phyloP scores from a whole-genome alignment of 2,113 vertebrate genomes.

The Anhinga anhinga region DNA sequence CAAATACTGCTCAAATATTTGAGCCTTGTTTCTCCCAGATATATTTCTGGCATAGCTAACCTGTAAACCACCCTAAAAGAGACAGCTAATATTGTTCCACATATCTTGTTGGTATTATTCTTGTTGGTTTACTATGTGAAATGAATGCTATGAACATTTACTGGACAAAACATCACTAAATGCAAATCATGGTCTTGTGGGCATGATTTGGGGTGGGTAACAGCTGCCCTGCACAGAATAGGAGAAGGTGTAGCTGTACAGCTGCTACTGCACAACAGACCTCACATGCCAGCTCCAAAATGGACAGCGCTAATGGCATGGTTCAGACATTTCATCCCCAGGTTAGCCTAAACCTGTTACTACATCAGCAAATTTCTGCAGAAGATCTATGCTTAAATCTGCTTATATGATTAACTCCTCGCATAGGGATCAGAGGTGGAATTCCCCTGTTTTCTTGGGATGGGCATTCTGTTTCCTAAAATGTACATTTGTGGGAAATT shows the following conservation, averaged over 20 bases:
- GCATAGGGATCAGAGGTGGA: not conserved
- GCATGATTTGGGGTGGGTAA: not conserved
- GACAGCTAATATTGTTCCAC: not conserved
- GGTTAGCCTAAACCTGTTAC: not conserved
- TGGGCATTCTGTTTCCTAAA: not conserved
- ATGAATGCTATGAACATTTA: not conserved
- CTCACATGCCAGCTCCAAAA: not conserved
- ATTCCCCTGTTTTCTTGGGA: not conserved
- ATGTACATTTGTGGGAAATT: not conserved
- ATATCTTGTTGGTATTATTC: not conserved
- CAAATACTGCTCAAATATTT: not conserved
- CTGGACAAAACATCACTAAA: not conserved
- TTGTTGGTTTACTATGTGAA: not conserved
- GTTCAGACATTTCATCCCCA: not conserved
- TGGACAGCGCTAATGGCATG: not conserved
- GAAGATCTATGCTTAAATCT: not conserved
- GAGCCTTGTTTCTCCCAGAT: not conserved
- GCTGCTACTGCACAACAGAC: not conserved
- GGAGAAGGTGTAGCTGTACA: not conserved
- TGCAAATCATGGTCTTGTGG: not conserved
- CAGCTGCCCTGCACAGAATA: not conserved
- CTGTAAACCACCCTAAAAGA: not conserved
- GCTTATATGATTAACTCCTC: not conserved
- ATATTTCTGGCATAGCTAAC: not conserved
- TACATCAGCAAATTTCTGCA: not conserved